These are phyloP conservation scores for Drosophila cognata DNA, from an alignment of 2,888 invertebrate genomes.

Conservation along the genomic window DNA sequence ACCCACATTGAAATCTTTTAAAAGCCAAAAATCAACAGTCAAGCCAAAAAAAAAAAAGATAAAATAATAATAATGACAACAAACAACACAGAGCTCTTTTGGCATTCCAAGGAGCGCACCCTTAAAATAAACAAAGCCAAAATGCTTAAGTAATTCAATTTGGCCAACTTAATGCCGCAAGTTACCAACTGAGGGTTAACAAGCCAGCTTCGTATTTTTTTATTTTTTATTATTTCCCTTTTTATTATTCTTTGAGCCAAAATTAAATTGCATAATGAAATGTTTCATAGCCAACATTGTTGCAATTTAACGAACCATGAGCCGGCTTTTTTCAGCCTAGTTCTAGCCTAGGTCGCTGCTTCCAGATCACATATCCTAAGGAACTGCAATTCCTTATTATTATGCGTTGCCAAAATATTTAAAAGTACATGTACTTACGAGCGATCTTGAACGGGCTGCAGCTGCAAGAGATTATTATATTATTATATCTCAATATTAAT, in stretches of 20 bases:
- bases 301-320: slow-evolving; percentile 9
- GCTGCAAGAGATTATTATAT: neutral
- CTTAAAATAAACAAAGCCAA: slow-evolving; percentile 53
- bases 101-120: slow-evolving; percentile 26
- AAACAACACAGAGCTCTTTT: neutral
- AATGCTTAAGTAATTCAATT: slow-evolving; percentile 62
- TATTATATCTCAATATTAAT: too few species aligned
- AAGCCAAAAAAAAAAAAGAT: neutral
- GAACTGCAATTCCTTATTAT: neutral
- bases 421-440: neutral
- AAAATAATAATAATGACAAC: slow-evolving; percentile 1
- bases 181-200: slow-evolving; percentile 46
- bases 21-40: slow-evolving; percentile 43
- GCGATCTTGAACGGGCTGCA: neutral
- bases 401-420: neutral
- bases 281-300: slow-evolving; percentile 21
- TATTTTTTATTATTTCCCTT: slow-evolving; percentile 10
- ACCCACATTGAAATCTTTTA: slow-evolving; percentile 32
- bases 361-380: neutral
- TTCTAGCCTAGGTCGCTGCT: neutral
- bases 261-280: slow-evolving; percentile 47
- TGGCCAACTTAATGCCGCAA: slow-evolving; percentile 52
- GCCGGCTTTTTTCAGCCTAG: neutral
- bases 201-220: slow-evolving; percentile 17
- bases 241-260: slow-evolving; percentile 5